Evolutionary conservation across 2,113 vertebrate species (phyloP), one percentile per base, ranked within the genome.

Genomic region (Engraulis encrasicolus): DNA sequence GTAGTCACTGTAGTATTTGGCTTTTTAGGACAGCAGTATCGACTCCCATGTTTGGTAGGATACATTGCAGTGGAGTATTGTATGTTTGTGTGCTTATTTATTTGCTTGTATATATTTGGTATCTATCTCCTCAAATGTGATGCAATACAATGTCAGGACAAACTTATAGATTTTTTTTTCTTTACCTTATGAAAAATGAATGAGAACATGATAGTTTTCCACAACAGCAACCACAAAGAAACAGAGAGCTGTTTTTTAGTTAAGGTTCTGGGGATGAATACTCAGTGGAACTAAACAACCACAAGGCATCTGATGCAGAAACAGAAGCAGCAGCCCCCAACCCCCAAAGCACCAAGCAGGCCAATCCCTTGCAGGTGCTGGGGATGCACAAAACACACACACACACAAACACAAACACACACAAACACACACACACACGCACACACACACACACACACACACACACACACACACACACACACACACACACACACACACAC

Each of bases 331-430:
- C 31, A 23, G 27, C 15, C 66, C 31, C 40, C 40, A 45, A 45
- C 40, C 40, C 40, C 40, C 40, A 3, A 45, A 45, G 40, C 40
- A n/a, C 40, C 40, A 45, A 74, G 9, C 12, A 31, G 66, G 4
- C 66, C 66, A 74, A 74, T 34, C 66, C 58, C 27, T 74, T 74
- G 85, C 77, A 91, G 80, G 86, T 88, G 50, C 78, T 37, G 71
- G 79, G 78, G 50, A 82, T 82, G 40, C 34, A 45, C 9, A 5
- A 45, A 3, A 45, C 40, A n/a, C n/a, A n/a, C n/a, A n/a, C 40
- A 45, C 4, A 9, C 40, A 3, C 40, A 3, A 45, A 45, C 40
- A 45, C n/a, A n/a, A n/a, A n/a, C n/a, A n/a, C n/a, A n/a, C n/a
- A n/a, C n/a, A n/a, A n/a, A n/a, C n/a, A n/a, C n/a, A n/a, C n/a